Conservation (phyloP, 2,797 vertebrate genomes). For the Liparis tanakae region DNA sequence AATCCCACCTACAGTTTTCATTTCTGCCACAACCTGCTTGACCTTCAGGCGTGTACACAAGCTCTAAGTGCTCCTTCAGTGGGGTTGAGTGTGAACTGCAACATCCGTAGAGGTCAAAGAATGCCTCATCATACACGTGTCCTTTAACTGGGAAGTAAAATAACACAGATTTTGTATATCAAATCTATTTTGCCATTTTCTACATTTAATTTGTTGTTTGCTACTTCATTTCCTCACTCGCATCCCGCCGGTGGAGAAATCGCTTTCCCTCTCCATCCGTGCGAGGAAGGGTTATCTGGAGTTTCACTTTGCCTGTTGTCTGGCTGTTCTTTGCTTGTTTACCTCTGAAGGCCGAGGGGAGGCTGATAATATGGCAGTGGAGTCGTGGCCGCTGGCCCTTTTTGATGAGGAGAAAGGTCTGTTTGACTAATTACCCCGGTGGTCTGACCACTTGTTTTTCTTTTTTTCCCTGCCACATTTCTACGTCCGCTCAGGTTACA, state of each 20-base stretch:
- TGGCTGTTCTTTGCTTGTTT: conserved; percentile 71
- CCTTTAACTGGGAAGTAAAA: conserved; percentile 13
- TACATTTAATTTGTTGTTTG: conserved; percentile 58
- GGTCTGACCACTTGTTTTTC: conserved; percentile 65
- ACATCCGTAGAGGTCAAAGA: conserved; percentile 48
- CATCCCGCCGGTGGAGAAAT: conserved; percentile 50
- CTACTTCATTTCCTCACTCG: conserved; percentile 39
- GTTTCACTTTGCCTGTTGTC: conserved; percentile 72
- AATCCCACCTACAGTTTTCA: conserved; percentile 28
- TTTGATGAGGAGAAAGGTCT: conserved; percentile 77
- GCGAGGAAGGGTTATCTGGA: conserved; percentile 58
- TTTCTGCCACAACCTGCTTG: conserved; percentile 46
- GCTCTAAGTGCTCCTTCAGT: conserved; percentile 53
- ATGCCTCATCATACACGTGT: conserved; percentile 63
- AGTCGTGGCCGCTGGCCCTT: conserved; percentile 70
- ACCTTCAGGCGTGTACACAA: conserved; percentile 43
- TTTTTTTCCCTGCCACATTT: conserved; percentile 61
- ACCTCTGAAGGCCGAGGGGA: conserved; percentile 71
- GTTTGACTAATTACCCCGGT: conserved; percentile 79
- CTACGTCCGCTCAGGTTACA: conserved; percentile 42
- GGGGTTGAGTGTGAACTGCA: conserved; percentile 46
- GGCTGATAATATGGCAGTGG: conserved; percentile 72
- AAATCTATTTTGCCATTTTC: conserved; percentile 40
- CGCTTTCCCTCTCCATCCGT: conserved; percentile 50
- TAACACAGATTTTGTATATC: too few relatives aligned